These are phyloP conservation scores for Poeciliopsis infans DNA, from an alignment of 2,797 vertebrate genomes.

Conservation along the genomic window DNA sequence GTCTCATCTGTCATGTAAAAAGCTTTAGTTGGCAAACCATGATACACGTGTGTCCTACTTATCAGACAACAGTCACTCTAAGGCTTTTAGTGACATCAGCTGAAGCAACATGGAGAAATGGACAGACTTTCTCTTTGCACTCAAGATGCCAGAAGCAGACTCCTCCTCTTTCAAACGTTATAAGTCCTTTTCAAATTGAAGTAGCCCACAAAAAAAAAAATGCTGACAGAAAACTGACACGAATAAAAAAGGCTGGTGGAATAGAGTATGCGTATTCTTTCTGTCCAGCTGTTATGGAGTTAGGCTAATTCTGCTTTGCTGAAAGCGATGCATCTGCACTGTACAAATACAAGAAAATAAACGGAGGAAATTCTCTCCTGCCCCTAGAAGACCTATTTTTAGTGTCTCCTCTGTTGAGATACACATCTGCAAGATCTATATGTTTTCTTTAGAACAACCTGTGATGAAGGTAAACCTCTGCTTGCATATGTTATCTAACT, in stretches of 20 bases:
- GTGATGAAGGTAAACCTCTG: conserved; percentile 17
- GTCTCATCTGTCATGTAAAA: conserved; percentile 36
- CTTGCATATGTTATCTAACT: conserved; percentile 12
- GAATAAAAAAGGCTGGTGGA: conserved; percentile 25
- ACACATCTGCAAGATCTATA: conserved; percentile 17
- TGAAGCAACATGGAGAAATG: conserved; percentile 62
- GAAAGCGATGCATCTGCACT: conserved; percentile 23
- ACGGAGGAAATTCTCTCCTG: conserved; percentile 20
- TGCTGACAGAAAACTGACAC: conserved; percentile 16
- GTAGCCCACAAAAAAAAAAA: background rate
- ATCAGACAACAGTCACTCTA: conserved; percentile 63
- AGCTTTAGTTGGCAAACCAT: conserved; percentile 46
- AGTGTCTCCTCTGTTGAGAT: conserved; percentile 42
- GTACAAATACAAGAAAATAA: conserved; percentile 16
- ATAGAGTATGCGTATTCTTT: conserved; percentile 25
- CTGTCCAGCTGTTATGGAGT: conserved; percentile 27
- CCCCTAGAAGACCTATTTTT: conserved; percentile 12
- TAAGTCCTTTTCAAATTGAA: conserved; percentile 34
- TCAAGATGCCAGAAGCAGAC: conserved; percentile 41
- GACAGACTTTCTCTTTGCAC: conserved; percentile 56
- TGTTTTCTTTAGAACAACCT: conserved; percentile 37
- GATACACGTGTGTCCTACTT: conserved; percentile 70
- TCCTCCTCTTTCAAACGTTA: conserved; percentile 41
- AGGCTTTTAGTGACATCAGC: conserved; percentile 71
- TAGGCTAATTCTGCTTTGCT: conserved; percentile 46